Evolutionary conservation across 2,797 vertebrate genomes (phyloP).

Genomic region (Pitangus sulphuratus): DNA sequence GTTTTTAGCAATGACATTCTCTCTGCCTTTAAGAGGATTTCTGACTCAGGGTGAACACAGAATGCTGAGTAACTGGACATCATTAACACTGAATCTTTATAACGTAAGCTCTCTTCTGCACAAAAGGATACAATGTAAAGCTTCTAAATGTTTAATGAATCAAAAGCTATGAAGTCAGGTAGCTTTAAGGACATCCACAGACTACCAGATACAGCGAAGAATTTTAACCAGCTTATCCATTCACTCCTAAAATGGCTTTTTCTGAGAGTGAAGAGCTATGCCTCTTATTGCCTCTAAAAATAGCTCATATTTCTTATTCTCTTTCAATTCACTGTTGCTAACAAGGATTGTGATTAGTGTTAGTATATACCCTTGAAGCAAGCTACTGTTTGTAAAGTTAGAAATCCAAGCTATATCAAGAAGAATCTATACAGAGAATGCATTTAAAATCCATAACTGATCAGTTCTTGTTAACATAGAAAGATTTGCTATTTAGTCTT

Average conservation of each 20-base stretch:
- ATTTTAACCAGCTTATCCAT: not conserved
- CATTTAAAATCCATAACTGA: not conserved
- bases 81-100: not conserved
- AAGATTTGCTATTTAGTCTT: not conserved
- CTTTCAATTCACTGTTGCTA: not conserved
- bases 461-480: not conserved
- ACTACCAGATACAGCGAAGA: not conserved
- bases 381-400: not conserved
- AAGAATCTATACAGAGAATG: not conserved
- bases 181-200: not conserved
- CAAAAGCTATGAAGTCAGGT: not conserved
- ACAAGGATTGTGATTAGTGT: not conserved
- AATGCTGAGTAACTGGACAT: not conserved
- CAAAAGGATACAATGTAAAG: not conserved
- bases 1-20: not conserved
- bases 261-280: not conserved
- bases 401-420: not conserved
- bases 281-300: slow-evolving; percentile 36
- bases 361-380: not conserved
- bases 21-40: not conserved
- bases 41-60: not conserved
- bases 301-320: slow-evolving; percentile 19
- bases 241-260: slow-evolving; percentile 19
- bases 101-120: not conserved
- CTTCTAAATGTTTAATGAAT: not conserved